Conservation (phyloP, 2,888 invertebrate genomes). For the Oasisia sp. region DNA sequence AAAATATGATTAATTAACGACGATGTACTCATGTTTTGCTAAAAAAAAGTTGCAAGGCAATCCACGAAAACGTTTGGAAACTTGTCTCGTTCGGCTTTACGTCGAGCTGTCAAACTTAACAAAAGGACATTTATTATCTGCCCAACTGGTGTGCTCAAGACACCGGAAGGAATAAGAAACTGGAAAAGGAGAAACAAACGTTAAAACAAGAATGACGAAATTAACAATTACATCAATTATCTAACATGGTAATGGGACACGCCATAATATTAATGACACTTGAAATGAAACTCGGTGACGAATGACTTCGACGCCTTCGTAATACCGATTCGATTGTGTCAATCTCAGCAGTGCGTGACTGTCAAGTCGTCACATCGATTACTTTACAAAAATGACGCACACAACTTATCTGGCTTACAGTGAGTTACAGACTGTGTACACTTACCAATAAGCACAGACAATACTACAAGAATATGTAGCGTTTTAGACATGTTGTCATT, state of each 20-base stretch:
- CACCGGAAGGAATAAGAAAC: too few species aligned
- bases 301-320: too few species aligned
- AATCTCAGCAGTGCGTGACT: not conserved
- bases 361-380: not conserved
- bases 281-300: not conserved
- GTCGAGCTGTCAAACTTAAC: too few species aligned
- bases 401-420: not conserved
- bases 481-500: not conserved
- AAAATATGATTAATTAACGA: too few species aligned
- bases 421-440: not conserved
- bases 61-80: not conserved
- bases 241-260: not conserved
- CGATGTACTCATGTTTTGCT: not conserved
- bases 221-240: not conserved
- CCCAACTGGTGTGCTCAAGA: too few species aligned
- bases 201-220: not conserved
- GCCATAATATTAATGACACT: not conserved
- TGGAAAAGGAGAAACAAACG: too few species aligned
- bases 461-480: not conserved
- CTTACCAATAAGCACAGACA: constrained; percentile 12
- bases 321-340: not conserved
- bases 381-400: not conserved
- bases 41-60: not conserved
- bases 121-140: too few species aligned
- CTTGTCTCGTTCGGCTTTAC: too few species aligned